These are phyloP conservation scores for Chelon labrosus DNA, from an alignment of 2,797 vertebrate species.

Conservation along the genomic window DNA sequence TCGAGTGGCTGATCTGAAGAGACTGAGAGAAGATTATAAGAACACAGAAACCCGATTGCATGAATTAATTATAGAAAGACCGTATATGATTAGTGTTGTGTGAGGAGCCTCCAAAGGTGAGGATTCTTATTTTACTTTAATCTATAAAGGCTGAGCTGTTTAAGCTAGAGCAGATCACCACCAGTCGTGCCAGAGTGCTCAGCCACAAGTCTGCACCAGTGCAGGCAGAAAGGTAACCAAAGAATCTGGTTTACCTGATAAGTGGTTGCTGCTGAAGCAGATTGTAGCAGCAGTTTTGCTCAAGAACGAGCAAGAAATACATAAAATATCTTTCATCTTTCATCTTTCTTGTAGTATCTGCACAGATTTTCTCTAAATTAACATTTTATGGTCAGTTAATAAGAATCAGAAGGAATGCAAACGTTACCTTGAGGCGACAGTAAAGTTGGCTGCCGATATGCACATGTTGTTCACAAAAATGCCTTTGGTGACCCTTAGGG, in stretches of 20 bases:
- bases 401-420: neutral
- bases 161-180: neutral
- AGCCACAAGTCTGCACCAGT: constrained; percentile 13
- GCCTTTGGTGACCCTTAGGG: no score
- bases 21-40: no score
- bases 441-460: neutral
- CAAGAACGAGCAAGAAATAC: no score
- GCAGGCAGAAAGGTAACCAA: constrained; percentile 18
- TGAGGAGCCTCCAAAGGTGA: neutral
- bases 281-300: no score
- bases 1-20: no score
- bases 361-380: neutral
- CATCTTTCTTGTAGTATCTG: neutral
- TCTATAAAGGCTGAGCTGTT: neutral
- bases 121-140: neutral
- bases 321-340: no score
- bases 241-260: constrained; percentile 1
- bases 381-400: neutral
- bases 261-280: no score
- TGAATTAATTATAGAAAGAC: no score
- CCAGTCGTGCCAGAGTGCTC: constrained; percentile 15
- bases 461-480: no score
- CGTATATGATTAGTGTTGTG: neutral
- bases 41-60: no score
- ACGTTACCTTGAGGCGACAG: neutral